A percentile compares a stretch with the other conserved stretches of the same genome.
Evolutionary conservation across 2,888 invertebrate genomes (phyloP).

Genomic region (Orchesellides sinensis): DNA sequence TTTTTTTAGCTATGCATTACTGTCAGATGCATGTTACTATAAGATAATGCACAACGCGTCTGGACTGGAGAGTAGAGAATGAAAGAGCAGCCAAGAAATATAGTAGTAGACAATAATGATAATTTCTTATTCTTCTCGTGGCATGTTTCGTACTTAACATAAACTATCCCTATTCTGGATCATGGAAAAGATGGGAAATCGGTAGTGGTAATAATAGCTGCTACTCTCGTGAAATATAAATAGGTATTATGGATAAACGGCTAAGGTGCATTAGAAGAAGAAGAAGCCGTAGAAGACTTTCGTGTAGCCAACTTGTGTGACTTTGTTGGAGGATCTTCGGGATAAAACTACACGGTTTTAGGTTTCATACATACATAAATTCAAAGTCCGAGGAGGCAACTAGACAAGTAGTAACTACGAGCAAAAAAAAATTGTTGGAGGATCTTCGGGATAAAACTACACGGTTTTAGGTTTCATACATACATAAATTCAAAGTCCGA

Average conservation of each 20-base stretch:
- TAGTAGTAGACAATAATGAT: no score
- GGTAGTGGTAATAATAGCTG: no score
- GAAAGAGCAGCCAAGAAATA: no score
- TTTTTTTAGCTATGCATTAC: not conserved
- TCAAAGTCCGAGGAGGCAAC: constrained; percentile 51
- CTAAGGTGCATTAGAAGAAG: no score
- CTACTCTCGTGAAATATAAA: no score
- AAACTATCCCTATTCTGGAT: constrained; percentile 42
- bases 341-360: constrained; percentile 32
- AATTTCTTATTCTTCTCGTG: no score
- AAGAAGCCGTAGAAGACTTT: no score
- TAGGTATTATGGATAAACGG: no score
- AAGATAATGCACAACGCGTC: no score
- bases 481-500: constrained; percentile 48
- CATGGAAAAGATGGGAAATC: no score
- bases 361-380: constrained; percentile 50
- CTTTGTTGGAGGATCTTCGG: constrained; percentile 24
- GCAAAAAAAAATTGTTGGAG: constrained; percentile 26
- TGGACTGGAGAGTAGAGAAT: no score
- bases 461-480: constrained; percentile 47
- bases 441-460: constrained; percentile 21
- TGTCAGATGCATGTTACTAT: not conserved
- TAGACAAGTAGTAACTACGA: constrained; percentile 5
- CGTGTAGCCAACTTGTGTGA: no score
- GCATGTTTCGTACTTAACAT: not conserved